Evolutionary conservation across 35 echinoderm and acorn worm species (phyloP).

Genomic region (Ophiothrix spiculata): DNA sequence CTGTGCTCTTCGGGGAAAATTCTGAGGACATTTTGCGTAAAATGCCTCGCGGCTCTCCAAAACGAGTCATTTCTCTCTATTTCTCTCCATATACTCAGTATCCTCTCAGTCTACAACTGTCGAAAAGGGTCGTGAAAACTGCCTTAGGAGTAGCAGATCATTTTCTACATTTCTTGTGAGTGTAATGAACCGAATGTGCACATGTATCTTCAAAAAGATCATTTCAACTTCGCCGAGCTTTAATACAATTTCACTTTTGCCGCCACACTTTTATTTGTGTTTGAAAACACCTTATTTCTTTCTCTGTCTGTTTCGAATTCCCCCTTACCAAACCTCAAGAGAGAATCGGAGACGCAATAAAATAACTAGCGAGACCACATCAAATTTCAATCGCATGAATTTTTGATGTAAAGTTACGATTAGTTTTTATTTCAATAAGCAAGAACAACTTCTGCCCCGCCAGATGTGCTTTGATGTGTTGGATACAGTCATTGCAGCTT

Average conservation of each 20-base stretch:
- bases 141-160: neutral
- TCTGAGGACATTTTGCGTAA: conserved; percentile 3
- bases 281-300: neutral
- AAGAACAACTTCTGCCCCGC: neutral
- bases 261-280: neutral
- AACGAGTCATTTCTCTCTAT: neutral
- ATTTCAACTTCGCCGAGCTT: conserved; percentile 8
- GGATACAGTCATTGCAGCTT: too few species aligned
- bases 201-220: neutral
- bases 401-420: neutral
- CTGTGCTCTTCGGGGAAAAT: neutral
- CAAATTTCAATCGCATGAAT: conserved; percentile 10
- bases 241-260: conserved; percentile 2
- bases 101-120: neutral
- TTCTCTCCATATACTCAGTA: neutral
- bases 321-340: neutral
- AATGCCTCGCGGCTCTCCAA: neutral
- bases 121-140: neutral
- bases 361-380: neutral
- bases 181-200: neutral
- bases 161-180: neutral
- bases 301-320: too few species aligned
- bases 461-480: too few species aligned
- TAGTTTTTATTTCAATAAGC: neutral
- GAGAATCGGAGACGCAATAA: neutral